Evolutionary conservation across 2,888 invertebrate species (phyloP), one percentile per base, ranked within the genome.

Genomic region (Philereme transversata): DNA sequence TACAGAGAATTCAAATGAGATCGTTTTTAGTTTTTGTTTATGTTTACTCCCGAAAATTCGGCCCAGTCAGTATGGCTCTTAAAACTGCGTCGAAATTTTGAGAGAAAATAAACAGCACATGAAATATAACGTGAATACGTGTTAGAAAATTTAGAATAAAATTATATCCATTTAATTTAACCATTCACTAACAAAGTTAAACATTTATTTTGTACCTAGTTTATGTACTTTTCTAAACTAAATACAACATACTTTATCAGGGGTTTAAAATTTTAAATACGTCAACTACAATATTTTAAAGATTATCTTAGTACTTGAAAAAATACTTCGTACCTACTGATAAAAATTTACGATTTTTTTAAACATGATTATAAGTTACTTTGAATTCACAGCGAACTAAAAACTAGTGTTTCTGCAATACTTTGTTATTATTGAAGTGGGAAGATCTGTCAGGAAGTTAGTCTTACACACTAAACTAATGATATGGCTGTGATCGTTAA

Each of bases 401-500:
- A 6, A 38, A 38, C 1, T 38, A 38, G 36, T 36, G 7, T 5
- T 6, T 36, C 5, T 7, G 7, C 4, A 36, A 22, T 36, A 36
- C 7, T 36, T 36, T 36, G 5, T 36, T 36, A 3, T 36, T 36
- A 5, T 11, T 11, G 9, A 4, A 44, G 44, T 3, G 44, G 75
- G 74, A 77, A 76, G 74, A 74, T 73, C 63, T 63, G 40, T 57
- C 64, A 71, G 74, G 77, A 78, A 75, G 71, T 73, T 67, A 2
- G 76, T 78, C 79, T 79, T 76, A 79, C 74, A 69, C 73, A 76
- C 75, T 79, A 80, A 71, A 76, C 83, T 85, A 85, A 79, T 83
- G 86, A 85, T 84, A 85, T 83, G 85, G 78, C 75, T 81, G 81
- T 75, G 82, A 81, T 81, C 74, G 76, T 76, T 79, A 83, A 79